Percentiles rank a stretch among this genome's conserved stretches.
Evolutionary conservation across 2,888 invertebrate species (phyloP).

Genomic region (Pardosa pseudoannulata): DNA sequence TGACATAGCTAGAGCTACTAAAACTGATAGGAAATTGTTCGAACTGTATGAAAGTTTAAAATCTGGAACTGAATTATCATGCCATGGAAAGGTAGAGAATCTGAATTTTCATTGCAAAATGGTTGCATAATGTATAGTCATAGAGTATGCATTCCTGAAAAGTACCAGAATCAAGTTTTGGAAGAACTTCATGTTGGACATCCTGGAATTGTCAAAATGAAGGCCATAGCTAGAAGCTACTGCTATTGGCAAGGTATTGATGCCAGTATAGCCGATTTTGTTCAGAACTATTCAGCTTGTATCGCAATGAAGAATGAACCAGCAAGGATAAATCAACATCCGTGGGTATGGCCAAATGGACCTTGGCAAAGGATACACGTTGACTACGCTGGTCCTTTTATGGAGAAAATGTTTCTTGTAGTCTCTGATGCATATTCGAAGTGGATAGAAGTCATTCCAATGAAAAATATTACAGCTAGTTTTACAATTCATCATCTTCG

Average conservation of each 20-base stretch:
- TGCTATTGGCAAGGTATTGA: constrained; percentile 46
- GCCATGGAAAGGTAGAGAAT: constrained; percentile 50
- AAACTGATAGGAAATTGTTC: constrained; percentile 43
- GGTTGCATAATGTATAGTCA: constrained; percentile 52
- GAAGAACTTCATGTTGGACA: constrained; percentile 56
- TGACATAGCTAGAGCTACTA: constrained; percentile 43
- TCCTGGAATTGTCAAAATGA: constrained; percentile 47
- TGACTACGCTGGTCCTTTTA: constrained; percentile 42
- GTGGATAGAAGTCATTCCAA: constrained; percentile 37
- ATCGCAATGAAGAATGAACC: constrained; percentile 37
- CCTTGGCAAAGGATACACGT: constrained; percentile 49
- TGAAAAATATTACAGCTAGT: constrained; percentile 35
- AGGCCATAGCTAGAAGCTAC: constrained; percentile 44
- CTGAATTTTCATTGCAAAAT: constrained; percentile 53
- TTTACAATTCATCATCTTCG: constrained; percentile 35
- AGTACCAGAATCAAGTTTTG: constrained; percentile 53
- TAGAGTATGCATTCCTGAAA: constrained; percentile 53
- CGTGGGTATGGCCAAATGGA: constrained; percentile 41
- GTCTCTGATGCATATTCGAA: constrained; percentile 45
- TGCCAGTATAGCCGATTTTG: constrained; percentile 37
- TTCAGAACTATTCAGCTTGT: constrained; percentile 41
- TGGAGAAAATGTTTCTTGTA: constrained; percentile 43
- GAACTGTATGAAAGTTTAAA: constrained; percentile 45
- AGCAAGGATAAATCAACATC: constrained; percentile 35
- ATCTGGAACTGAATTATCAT: constrained; percentile 47